Conservation (phyloP, 2,888 invertebrate species). For the Dasypolia templi region DNA sequence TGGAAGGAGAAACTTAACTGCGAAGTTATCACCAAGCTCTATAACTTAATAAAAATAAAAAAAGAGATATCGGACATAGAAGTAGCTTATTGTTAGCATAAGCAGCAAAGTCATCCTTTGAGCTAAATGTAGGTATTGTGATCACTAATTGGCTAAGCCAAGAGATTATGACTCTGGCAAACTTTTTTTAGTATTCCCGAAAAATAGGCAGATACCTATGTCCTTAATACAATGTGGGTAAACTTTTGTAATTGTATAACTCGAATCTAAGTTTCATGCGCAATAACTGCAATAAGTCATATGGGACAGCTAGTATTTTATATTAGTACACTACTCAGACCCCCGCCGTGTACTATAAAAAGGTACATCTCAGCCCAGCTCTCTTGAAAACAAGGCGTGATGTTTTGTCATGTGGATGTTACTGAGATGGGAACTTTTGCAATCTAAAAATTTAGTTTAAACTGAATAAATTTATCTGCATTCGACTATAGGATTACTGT, state of each 20-base stretch:
- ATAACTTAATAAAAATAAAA: too few species aligned
- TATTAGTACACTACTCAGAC: background rate
- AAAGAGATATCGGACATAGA: too few species aligned
- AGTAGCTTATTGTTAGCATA: too few species aligned
- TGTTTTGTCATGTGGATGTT: too few species aligned
- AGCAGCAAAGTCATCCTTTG: background rate
- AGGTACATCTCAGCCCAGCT: too few species aligned
- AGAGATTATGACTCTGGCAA: background rate
- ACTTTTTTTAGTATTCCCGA: background rate
- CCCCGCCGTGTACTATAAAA: too few species aligned
- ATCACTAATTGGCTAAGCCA: background rate
- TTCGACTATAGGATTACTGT: conserved; percentile 30
- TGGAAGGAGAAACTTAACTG: too few species aligned
- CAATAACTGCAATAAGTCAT: background rate
- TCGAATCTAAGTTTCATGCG: background rate
- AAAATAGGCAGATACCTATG: background rate
- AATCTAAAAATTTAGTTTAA: conserved; percentile 9
- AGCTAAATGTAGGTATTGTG: background rate
- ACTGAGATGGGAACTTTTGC: background rate
- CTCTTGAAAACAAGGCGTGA: too few species aligned
- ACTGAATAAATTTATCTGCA: conserved; percentile 17
- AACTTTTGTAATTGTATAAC: background rate
- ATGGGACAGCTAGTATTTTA: background rate
- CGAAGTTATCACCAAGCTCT: too few species aligned
- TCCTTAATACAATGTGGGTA: background rate